Percentiles rank a stretch among this genome's conserved stretches.
phyloP scores from a whole-genome alignment of 2,888 invertebrate genomes.

The Agapostemon virescens region DNA sequence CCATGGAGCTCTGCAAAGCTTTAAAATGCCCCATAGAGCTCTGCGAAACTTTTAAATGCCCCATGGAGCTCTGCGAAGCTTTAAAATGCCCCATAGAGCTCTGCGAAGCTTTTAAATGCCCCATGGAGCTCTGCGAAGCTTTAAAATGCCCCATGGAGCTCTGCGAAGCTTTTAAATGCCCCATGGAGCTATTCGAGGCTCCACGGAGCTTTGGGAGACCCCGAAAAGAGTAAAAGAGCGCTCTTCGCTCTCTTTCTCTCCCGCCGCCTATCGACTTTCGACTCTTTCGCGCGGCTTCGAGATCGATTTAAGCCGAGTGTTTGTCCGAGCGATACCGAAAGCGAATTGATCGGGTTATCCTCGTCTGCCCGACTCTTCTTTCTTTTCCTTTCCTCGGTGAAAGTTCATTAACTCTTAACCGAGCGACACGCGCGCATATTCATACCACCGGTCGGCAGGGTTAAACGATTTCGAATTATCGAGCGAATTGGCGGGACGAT shows the following conservation, averaged over 20 bases:
- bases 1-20: neutral
- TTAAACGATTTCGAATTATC: slow-evolving; percentile 7
- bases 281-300: slow-evolving; percentile 56
- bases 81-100: no score
- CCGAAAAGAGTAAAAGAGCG: no score
- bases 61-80: neutral
- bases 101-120: no score
- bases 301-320: slow-evolving; percentile 61
- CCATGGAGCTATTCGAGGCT: neutral
- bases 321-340: slow-evolving; percentile 58
- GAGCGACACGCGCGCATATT: neutral
- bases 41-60: neutral
- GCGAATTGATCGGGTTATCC: slow-evolving; percentile 55
- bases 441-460: neutral
- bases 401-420: slow-evolving; percentile 35
- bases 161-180: no score
- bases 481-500: neutral
- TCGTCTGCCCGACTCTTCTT: neutral
- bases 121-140: neutral
- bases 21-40: no score
- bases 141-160: no score
- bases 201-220: neutral
- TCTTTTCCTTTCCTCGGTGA: neutral
- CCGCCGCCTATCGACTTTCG: slow-evolving; percentile 57
- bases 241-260: no score